phyloP scores from a whole-genome alignment of 2,888 invertebrate genomes.

The Dryobotodes eremita region DNA sequence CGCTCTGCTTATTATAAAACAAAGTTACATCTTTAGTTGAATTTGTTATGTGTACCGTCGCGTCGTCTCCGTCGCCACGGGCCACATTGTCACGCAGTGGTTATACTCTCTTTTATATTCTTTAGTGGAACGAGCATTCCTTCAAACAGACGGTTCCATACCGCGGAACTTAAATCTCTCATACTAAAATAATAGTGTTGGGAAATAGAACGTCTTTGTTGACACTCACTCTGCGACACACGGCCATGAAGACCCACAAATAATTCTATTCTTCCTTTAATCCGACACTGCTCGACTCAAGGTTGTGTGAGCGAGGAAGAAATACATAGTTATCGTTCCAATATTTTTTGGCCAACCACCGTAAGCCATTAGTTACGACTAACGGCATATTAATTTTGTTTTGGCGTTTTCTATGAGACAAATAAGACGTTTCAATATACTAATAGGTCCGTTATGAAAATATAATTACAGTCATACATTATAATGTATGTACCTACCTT shows the following conservation, averaged over 20 bases:
- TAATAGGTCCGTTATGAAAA: constrained; percentile 39
- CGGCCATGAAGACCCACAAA: constrained; percentile 55
- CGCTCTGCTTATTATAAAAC: constrained; percentile 45
- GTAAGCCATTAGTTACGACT: constrained; percentile 49
- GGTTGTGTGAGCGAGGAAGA: constrained; percentile 37
- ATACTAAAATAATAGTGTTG: constrained; percentile 78
- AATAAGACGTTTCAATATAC: constrained; percentile 32
- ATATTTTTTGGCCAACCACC: constrained; percentile 61
- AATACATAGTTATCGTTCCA: constrained; percentile 52
- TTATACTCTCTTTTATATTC: constrained; percentile 70
- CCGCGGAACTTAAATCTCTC: constrained; percentile 73
- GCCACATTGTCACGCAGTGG: constrained; percentile 57
- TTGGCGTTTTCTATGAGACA: constrained; percentile 48
- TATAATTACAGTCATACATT: background rate
- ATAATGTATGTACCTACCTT: background rate
- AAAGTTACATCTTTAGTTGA: constrained; percentile 50
- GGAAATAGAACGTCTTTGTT: constrained; percentile 75
- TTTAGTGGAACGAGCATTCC: constrained; percentile 63
- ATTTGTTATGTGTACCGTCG: constrained; percentile 41
- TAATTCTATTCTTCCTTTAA: constrained; percentile 56
- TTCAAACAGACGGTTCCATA: constrained; percentile 67
- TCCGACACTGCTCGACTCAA: constrained; percentile 46
- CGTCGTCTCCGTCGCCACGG: constrained; percentile 21
- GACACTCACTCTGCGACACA: constrained; percentile 69
- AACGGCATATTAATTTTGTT: constrained; percentile 60